Evolutionary conservation across 2,797 vertebrate genomes (phyloP).

Genomic region (Gephyroberyx darwinii): DNA sequence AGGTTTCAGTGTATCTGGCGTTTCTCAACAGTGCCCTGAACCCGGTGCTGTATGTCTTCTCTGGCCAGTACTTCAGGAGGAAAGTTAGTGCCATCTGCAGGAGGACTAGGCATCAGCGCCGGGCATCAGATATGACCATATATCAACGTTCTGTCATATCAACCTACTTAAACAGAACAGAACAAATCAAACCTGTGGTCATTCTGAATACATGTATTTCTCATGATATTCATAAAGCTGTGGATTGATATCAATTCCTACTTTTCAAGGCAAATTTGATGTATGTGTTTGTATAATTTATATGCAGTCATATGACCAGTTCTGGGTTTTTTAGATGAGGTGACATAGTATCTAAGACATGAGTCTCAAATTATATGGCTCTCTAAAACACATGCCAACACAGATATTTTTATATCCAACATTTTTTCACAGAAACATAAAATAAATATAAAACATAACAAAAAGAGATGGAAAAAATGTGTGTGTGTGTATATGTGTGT

Average conservation of each 20-base stretch:
- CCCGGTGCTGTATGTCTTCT: slow-evolving; percentile 90
- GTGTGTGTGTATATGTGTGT: no score
- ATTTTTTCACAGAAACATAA: no score
- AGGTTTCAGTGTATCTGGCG: slow-evolving; percentile 83
- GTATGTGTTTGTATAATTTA: not conserved
- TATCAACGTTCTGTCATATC: slow-evolving; percentile 73
- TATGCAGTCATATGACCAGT: not conserved
- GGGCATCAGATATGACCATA: slow-evolving; percentile 69
- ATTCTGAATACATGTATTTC: slow-evolving; percentile 25
- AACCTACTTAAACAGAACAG: slow-evolving; percentile 71
- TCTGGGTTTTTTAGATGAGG: not conserved
- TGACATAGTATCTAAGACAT: not conserved
- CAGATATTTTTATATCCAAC: no score
- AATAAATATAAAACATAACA: slow-evolving; percentile 1
- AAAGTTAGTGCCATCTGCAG: slow-evolving; percentile 86
- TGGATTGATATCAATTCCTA: not conserved
- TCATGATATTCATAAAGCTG: not conserved
- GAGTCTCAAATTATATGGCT: slow-evolving; percentile 7
- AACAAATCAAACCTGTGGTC: slow-evolving; percentile 72
- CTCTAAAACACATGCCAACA: not conserved
- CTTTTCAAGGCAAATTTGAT: not conserved
- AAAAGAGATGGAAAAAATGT: not conserved
- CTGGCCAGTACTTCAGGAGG: slow-evolving; percentile 90
- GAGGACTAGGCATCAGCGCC: slow-evolving; percentile 53
- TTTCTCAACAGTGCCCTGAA: slow-evolving; percentile 93